Evolutionary conservation across 2,888 invertebrate species (phyloP).

Genomic region (Tetranychus truncatus): DNA sequence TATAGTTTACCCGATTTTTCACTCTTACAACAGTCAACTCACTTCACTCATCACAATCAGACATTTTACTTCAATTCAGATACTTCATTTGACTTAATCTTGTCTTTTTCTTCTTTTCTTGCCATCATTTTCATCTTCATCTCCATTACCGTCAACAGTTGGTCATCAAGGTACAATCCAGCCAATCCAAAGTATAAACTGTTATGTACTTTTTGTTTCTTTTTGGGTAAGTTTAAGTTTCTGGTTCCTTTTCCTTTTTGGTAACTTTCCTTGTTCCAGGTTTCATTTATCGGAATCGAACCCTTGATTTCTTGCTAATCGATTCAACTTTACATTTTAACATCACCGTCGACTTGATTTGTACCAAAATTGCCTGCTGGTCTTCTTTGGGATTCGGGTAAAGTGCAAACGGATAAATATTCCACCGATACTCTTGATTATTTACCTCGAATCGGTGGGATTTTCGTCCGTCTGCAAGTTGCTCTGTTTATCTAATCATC

Average conservation of each 20-base stretch:
- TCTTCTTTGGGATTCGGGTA: neutral
- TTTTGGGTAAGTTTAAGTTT: too few species aligned
- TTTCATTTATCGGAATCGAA: too few species aligned
- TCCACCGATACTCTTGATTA: conserved; percentile 1
- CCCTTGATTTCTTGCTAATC: too few species aligned
- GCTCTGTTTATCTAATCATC: neutral
- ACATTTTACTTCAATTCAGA: neutral
- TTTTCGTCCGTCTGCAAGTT: conserved; percentile 1
- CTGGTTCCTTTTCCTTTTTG: too few species aligned
- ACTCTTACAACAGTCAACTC: neutral
- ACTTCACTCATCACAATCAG: neutral
- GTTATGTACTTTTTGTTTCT: too few species aligned
- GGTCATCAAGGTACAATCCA: too few species aligned
- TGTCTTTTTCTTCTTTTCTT: neutral
- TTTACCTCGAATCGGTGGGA: neutral
- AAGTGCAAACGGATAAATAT: conserved; percentile 1
- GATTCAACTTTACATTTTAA: too few species aligned
- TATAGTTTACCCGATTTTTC: neutral
- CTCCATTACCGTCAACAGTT: too few species aligned
- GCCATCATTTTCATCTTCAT: too few species aligned
- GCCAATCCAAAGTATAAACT: too few species aligned
- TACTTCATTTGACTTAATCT: neutral
- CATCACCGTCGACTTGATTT: neutral
- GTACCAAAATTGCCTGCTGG: neutral
- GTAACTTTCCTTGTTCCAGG: too few species aligned